A percentile compares a stretch with the other conserved stretches of the same genome.
These are phyloP conservation scores for Hipparchia semele DNA, from an alignment of 2,888 invertebrate species.

Conservation along the genomic window DNA sequence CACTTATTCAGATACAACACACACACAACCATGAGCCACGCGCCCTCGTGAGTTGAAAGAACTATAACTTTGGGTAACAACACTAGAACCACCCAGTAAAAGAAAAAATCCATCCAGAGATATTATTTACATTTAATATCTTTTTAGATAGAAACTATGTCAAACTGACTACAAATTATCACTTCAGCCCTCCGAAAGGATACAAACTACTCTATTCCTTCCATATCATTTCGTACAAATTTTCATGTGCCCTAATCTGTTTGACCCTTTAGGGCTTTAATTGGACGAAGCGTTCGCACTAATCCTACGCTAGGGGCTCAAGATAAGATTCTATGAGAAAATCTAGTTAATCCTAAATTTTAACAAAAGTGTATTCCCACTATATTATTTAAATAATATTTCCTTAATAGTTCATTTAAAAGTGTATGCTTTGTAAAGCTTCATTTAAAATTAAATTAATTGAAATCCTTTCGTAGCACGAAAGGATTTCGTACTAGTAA, in stretches of 20 bases:
- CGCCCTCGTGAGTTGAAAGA: no score
- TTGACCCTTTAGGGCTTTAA: conserved; percentile 32
- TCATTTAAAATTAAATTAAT: conserved; percentile 1
- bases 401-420: conserved; percentile 19
- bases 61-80: no score
- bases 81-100: no score
- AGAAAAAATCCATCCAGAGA: no score
- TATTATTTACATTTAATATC: background rate
- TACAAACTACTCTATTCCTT: conserved; percentile 6
- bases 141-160: background rate
- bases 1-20: no score
- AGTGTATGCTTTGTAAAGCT: conserved; percentile 1
- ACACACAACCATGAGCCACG: no score
- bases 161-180: conserved; percentile 10
- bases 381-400: conserved; percentile 27
- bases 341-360: conserved; percentile 28
- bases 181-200: background rate
- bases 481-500: background rate
- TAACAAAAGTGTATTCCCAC: conserved; percentile 26
- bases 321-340: conserved; percentile 28
- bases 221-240: conserved; percentile 16
- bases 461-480: background rate
- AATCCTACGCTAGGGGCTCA: conserved; percentile 27
- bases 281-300: conserved; percentile 28
- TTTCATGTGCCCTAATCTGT: conserved; percentile 28